Evolutionary conservation across 2,888 invertebrate species (phyloP).

Genomic region (Lepidocyrtoides sp.): DNA sequence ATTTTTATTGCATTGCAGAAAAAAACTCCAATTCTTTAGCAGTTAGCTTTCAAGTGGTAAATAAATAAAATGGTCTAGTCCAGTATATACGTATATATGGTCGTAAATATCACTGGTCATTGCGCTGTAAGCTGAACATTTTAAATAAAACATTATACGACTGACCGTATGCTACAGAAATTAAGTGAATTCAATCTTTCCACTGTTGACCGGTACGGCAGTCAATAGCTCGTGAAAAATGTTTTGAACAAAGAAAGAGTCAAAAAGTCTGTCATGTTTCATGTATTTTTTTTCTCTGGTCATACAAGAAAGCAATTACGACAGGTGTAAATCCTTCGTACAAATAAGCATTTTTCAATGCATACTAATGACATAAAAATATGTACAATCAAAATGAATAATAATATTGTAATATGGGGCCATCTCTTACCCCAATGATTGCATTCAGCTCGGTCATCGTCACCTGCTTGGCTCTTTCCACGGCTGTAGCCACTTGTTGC

Average conservation of each 20-base stretch:
- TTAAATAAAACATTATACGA: too few species aligned
- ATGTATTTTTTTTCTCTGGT: slow-evolving; percentile 6
- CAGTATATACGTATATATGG: too few species aligned
- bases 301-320: slow-evolving; percentile 20
- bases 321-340: slow-evolving; percentile 6
- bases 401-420: background rate
- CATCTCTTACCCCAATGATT: slow-evolving; percentile 94
- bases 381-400: background rate
- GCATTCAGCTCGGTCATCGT: slow-evolving; percentile 99
- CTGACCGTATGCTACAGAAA: too few species aligned
- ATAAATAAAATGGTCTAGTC: background rate
- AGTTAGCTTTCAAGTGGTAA: background rate
- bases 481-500: slow-evolving; percentile 97
- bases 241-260: background rate
- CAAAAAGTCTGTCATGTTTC: background rate
- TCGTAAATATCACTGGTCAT: background rate
- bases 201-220: background rate
- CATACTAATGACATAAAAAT: background rate
- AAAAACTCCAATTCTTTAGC: background rate
- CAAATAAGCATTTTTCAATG: slow-evolving; percentile 29
- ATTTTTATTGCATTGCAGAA: slow-evolving; percentile 13
- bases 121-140: too few species aligned
- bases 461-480: slow-evolving; percentile 99
- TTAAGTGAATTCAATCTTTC: background rate
- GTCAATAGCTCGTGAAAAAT: too few species aligned